Conservation (phyloP, 2,113 vertebrate genomes). For the Gobio gobio region DNA sequence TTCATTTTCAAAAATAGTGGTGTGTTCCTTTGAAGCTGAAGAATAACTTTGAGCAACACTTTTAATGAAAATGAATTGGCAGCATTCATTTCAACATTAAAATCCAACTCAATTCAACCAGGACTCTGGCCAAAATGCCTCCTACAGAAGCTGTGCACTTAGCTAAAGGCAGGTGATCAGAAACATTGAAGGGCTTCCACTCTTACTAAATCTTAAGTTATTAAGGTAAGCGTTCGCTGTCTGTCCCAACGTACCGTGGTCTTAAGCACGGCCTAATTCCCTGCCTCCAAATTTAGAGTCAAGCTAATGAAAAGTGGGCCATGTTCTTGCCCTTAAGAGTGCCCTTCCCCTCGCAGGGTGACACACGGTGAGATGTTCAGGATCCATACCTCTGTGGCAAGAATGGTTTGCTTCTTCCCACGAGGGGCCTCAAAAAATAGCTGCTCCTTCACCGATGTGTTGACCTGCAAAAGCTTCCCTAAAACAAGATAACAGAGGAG, state of each 20-base stretch:
- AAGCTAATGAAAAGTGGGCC: constrained; percentile 71
- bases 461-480: constrained; percentile 97
- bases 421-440: constrained; percentile 98
- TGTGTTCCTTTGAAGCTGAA: background rate
- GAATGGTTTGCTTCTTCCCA: constrained; percentile 92
- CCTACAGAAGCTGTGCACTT: background rate
- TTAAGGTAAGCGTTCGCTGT: constrained; percentile 42
- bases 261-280: constrained; percentile 62
- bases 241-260: constrained; percentile 53
- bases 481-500: constrained; percentile 43
- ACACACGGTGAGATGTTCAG: constrained; percentile 33
- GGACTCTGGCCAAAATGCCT: background rate
- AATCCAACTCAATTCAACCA: background rate
- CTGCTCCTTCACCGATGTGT: constrained; percentile 96
- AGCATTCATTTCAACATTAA: background rate
- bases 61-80: background rate
- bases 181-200: constrained; percentile 35
- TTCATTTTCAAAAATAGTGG: no score
- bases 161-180: background rate
- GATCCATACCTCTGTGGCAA: constrained; percentile 85
- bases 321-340: constrained; percentile 67
- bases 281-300: constrained; percentile 67
- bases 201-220: constrained; percentile 22
- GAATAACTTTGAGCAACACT: background rate
- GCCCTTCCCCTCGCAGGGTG: constrained; percentile 61